A percentile compares a stretch with the other conserved stretches of the same genome.
phyloP scores from a whole-genome alignment of 2,797 vertebrate genomes.

The Sternarchorhynchus goeldii region DNA sequence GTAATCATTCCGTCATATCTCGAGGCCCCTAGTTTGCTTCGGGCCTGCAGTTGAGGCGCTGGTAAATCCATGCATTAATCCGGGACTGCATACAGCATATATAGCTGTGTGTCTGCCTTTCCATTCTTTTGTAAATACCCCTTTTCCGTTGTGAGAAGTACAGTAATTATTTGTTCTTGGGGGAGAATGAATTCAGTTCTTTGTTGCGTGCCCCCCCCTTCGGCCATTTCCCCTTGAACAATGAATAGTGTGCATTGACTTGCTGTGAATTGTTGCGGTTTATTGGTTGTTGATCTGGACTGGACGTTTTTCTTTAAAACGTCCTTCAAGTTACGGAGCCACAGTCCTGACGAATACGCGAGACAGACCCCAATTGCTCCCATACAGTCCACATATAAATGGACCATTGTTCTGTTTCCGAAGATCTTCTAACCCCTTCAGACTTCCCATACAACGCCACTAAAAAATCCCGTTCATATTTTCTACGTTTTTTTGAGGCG shows the following conservation, averaged over 20 bases:
- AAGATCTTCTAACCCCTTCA: constrained; percentile 1
- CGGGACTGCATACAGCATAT: not conserved
- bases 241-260: constrained; percentile 59
- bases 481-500: not conserved
- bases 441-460: not conserved
- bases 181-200: constrained; percentile 49
- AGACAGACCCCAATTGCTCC: constrained; percentile 50
- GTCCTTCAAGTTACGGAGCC: constrained; percentile 49
- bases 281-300: constrained; percentile 61
- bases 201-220: constrained; percentile 61
- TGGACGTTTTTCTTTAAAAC: constrained; percentile 54
- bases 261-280: constrained; percentile 59
- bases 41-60: not conserved
- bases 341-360: constrained; percentile 55
- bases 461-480: not conserved
- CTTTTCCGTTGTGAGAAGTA: constrained; percentile 31
- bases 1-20: constrained; percentile 5
- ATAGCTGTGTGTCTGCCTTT: not conserved
- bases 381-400: constrained; percentile 1
- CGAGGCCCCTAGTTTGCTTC: not conserved
- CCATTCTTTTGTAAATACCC: not conserved
- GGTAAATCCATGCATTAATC: not conserved
- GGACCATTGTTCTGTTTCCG: constrained; percentile 3
- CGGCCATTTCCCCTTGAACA: constrained; percentile 63
- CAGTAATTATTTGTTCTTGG: constrained; percentile 49